Percentiles rank a stretch among this genome's conserved stretches.
Evolutionary conservation across 2,113 vertebrate species (phyloP).

Genomic region (Percopsis transmontana): DNA sequence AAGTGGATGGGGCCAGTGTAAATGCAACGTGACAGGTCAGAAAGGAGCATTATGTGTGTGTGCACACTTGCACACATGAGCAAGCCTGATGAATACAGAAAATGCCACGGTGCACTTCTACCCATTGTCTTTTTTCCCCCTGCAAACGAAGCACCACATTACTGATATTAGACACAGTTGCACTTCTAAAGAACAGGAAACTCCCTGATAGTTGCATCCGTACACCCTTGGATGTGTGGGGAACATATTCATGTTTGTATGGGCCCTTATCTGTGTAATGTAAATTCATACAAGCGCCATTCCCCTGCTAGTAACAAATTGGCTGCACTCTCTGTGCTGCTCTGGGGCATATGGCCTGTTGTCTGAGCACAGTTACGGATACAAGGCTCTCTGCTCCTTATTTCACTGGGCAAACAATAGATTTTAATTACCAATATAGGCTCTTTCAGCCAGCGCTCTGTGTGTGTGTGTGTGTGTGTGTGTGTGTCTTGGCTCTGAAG

Average conservation of each 20-base stretch:
- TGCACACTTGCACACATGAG: constrained; percentile 8
- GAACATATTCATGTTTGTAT: constrained; percentile 32
- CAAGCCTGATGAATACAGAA: constrained; percentile 30
- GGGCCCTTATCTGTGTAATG: constrained; percentile 40
- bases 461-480: constrained; percentile 35
- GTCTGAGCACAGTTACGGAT: constrained; percentile 57
- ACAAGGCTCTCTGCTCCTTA: constrained; percentile 67
- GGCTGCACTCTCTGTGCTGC: constrained; percentile 46
- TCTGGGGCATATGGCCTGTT: constrained; percentile 55
- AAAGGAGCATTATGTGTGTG: constrained; percentile 48
- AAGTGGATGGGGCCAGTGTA: constrained; percentile 58
- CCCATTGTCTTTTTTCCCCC: neutral
- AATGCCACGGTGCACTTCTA: neutral
- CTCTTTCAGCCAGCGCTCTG: constrained; percentile 35
- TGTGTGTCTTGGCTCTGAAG: constrained; percentile 39
- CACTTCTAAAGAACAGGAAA: constrained; percentile 9
- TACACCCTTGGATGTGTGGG: constrained; percentile 25
- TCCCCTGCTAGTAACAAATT: constrained; percentile 43
- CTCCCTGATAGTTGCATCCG: constrained; percentile 22
- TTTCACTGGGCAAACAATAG: constrained; percentile 62
- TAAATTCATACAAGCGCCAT: constrained; percentile 33
- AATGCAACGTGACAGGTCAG: constrained; percentile 62
- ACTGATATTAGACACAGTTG: constrained; percentile 18
- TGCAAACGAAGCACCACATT: neutral
- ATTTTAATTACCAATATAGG: constrained; percentile 65